phyloP scores from a whole-genome alignment of 1,140 invertebrate species.

The Pseudomyrmex pallidus region DNA sequence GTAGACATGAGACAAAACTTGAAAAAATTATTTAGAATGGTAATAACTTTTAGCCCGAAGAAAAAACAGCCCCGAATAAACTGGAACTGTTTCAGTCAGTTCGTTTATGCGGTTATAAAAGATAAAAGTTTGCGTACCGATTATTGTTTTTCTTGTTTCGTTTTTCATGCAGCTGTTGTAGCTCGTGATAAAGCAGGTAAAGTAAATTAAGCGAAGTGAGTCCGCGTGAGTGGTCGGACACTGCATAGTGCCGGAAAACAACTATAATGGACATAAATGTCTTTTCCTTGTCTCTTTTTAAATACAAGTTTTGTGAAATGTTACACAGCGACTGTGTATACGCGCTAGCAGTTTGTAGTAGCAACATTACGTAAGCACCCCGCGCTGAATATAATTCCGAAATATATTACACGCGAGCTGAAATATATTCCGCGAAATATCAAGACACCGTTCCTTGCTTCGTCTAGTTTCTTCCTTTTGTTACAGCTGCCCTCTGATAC shows the following conservation, averaged over 20 bases:
- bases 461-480: slow-evolving; percentile 44
- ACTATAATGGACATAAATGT: slow-evolving; percentile 49
- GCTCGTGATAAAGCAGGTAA: not conserved
- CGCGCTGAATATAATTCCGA: slow-evolving; percentile 53
- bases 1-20: no score
- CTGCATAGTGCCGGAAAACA: not conserved
- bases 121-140: not conserved
- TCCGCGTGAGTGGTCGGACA: not conserved
- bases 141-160: not conserved
- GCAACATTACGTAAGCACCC: slow-evolving; percentile 35
- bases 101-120: not conserved
- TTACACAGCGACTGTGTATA: slow-evolving; percentile 24
- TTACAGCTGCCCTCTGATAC: slow-evolving; percentile 14
- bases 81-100: no score
- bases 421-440: slow-evolving; percentile 51
- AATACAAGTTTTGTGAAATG: slow-evolving; percentile 45
- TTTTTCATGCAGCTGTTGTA: not conserved
- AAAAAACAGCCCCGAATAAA: no score
- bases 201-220: slow-evolving; percentile 18
- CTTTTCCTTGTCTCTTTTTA: slow-evolving; percentile 33
- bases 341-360: slow-evolving; percentile 8
- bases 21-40: no score
- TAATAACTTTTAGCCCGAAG: no score
- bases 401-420: slow-evolving; percentile 45
- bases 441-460: slow-evolving; percentile 36